Base-by-base conservation (phyloP, 2,888 invertebrate genomes). In the Netelia inedita region DNA sequence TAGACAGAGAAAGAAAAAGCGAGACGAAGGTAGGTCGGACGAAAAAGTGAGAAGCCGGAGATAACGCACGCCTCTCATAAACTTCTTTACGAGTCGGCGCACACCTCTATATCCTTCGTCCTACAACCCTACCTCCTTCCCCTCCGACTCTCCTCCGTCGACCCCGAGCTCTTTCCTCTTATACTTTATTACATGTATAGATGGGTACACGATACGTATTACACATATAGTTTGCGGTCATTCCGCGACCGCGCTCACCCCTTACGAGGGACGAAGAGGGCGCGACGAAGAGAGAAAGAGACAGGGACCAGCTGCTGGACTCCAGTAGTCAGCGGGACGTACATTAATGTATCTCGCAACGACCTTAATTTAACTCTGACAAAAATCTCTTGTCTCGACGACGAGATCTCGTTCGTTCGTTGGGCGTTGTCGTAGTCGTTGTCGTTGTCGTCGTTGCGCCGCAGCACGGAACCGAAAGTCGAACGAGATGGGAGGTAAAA, bases 281-380 rank as follows among this genome's bases (percentile, higher is more conserved):
- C 35, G 23, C 57, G 50, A 23, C 43, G 28, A 21, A 53, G 53
- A 53, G 53, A 53, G n/a, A 50, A 55, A n/a, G 53, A 53, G 46
- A n/a, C n/a, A 19, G 21, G 63, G 35, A 6, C 71, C 82, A 78
- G 82, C 82, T 78, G 82, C 76, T 82, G 82, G 76, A 82, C 76
- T 76, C 35, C 82, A 78, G 82, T 82, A 82, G 82, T 76, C 71
- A 72, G 65, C 76, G 78, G 76, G 76, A 78, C 76, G 76, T 82
- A 28, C 76, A 82, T 82, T 82, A 82, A 82, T 82, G 76, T 82
- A 82, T 82, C 82, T 76, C 76, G 50, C 72, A 82, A 71, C 82
- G 76, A 82, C 78, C 82, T 76, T 82, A 72, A 78, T 82, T 72
- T 61, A 78, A 78, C 76, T 78, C 76, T 71, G 66, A 53, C 71